Evolutionary conservation across 2,888 invertebrate genomes (phyloP).

Genomic region (Athalia cordata): DNA sequence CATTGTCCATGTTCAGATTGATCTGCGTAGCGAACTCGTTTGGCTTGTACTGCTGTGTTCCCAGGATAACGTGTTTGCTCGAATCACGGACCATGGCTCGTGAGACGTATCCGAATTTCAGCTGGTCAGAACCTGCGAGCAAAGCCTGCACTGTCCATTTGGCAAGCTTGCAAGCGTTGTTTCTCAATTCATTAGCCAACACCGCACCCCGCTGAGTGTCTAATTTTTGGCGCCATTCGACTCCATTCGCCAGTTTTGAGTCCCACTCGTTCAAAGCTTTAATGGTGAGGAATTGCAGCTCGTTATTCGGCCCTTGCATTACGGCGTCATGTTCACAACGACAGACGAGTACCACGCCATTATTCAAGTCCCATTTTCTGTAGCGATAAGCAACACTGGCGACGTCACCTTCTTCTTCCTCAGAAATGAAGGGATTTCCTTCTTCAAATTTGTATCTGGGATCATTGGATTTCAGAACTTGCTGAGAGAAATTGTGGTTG

Average conservation of each 20-base stretch:
- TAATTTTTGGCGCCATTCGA: constrained; percentile 98
- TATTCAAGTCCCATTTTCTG: constrained; percentile 97
- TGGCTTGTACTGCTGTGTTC: constrained; percentile 98
- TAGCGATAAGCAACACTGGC: constrained; percentile 98
- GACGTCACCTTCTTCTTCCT: constrained; percentile 93
- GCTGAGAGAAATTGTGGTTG: constrained; percentile 99
- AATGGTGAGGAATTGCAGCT: constrained; percentile 94
- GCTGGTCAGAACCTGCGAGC: constrained; percentile 96
- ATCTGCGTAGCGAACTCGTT: constrained; percentile 99
- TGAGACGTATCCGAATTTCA: constrained; percentile 99
- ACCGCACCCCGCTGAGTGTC: constrained; percentile 99
- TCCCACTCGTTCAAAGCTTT: constrained; percentile 99
- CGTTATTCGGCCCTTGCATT: constrained; percentile 89
- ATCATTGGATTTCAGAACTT: constrained; percentile 87
- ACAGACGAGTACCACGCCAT: constrained; percentile 91
- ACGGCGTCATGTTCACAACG: constrained; percentile 99
- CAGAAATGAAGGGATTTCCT: constrained; percentile 93
- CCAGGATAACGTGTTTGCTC: constrained; percentile 96
- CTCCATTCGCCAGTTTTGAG: constrained; percentile 94
- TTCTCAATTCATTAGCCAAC: constrained; percentile 96
- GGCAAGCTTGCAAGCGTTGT: constrained; percentile 99
- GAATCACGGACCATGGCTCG: constrained; percentile 95
- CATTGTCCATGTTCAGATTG: constrained; percentile 99
- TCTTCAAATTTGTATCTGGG: constrained; percentile 92
- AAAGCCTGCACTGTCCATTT: constrained; percentile 99